Evolutionary conservation across 1,140 invertebrate species (phyloP), one percentile per base, ranked within the genome.

Genomic region (Bombus turneri): DNA sequence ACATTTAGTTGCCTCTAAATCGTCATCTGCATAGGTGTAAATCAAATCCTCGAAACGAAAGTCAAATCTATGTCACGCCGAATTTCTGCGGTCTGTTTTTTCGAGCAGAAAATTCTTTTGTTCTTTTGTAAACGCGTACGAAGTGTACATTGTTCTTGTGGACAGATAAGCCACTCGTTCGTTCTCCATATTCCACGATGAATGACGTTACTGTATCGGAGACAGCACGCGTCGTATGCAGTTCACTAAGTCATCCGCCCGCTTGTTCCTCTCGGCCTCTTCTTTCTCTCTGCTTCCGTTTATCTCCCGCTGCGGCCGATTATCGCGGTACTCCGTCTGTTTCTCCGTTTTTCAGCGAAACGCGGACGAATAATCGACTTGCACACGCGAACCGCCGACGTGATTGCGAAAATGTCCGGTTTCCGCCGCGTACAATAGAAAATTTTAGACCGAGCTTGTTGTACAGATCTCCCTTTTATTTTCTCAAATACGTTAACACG

Each of bases 81-180:
- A 80, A 73, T 43, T 68, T 22, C 12, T 13, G 47, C 18, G 1
- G 18, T 18, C 31, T 18, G 31, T 34, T 53, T 64, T 15, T 41
- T 34, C 1, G 31, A 59, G 28, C 18, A 66, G 64, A 34, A 3
- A 9, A 66, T 37, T 47, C 69, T 76, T 77, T 31, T 59, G 66
- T 76, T 53, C 64, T 31, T 31, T 69, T 10, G 75, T 25, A 41
- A 53, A 37, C 37, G 59, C 22, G 43, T 43, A 43, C 39, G 41
- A 53, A 37, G 39, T 66, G 73, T 41, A 66, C 71, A 88, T 89
- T 88, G 87, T 89, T 86, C 83, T 86, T 81, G 75, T 18, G 28
- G 22, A 39, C 66, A 83, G 84, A 88, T 89, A 88, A 89, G 13
- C 31, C 37, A 13, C 31, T 39, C 12, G 64, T 62, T 62, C 59